phyloP scores from a whole-genome alignment of 2,113 vertebrate genomes.

The Orthonyx spaldingii region DNA sequence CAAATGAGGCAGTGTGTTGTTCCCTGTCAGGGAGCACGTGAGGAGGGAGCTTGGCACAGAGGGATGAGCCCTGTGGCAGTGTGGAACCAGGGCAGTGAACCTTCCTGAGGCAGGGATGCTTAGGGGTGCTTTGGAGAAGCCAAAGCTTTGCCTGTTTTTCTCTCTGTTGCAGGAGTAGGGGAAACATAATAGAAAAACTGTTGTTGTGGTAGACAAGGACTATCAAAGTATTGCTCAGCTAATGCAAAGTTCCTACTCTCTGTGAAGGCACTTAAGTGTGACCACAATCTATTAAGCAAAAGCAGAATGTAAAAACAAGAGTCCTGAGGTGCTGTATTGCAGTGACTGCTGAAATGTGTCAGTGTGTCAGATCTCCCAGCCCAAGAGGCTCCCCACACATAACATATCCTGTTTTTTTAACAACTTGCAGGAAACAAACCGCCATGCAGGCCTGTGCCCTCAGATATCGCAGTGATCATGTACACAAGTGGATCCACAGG shows the following conservation, averaged over 20 bases:
- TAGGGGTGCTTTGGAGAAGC: neutral
- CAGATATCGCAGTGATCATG: slow-evolving; percentile 93
- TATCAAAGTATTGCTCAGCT: neutral
- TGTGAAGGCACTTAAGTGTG: neutral
- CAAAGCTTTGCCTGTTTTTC: neutral
- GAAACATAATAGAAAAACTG: neutral
- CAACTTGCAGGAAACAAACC: slow-evolving; percentile 62
- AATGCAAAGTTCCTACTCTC: neutral
- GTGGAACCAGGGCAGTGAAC: neutral
- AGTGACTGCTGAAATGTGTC: neutral
- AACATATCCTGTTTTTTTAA: neutral
- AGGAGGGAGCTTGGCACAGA: neutral
- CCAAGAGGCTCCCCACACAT: neutral
- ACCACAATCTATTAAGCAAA: neutral
- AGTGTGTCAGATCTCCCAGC: neutral
- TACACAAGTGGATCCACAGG: slow-evolving; percentile 97
- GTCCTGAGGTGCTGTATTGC: neutral
- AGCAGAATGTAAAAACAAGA: neutral
- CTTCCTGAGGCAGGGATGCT: neutral
- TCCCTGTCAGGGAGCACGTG: neutral
- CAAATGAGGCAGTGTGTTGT: neutral
- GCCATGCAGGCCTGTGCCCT: slow-evolving; percentile 70
- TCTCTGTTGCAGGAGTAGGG: neutral
- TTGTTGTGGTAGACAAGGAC: neutral
- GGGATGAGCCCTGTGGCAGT: neutral